These are phyloP conservation scores for Etheostoma nigrum DNA, from an alignment of 2,797 vertebrate genomes.

Conservation along the genomic window DNA sequence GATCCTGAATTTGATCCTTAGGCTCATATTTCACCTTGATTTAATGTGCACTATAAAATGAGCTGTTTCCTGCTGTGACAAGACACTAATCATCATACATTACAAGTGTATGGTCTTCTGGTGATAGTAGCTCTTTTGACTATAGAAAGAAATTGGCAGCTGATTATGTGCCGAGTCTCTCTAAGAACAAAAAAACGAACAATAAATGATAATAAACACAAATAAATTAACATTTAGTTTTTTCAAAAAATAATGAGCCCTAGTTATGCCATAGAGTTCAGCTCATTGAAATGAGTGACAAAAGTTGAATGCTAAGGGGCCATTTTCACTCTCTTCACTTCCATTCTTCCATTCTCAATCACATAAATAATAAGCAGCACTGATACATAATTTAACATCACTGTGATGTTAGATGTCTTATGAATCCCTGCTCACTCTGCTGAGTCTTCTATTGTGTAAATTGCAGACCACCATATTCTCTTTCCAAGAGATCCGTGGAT, in stretches of 20 bases:
- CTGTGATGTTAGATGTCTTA: neutral
- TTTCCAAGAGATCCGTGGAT: neutral
- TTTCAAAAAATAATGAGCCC: constrained; percentile 17
- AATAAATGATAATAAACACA: constrained; percentile 2
- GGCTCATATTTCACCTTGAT: neutral
- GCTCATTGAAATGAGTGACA: constrained; percentile 34
- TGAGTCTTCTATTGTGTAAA: constrained; percentile 1
- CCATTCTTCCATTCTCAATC: neutral
- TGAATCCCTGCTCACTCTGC: neutral
- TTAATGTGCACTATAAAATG: neutral
- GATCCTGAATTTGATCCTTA: neutral
- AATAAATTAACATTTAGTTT: constrained; percentile 10
- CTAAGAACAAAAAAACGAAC: neutral
- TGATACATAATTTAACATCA: neutral
- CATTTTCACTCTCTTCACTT: constrained; percentile 3
- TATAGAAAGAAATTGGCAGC: neutral
- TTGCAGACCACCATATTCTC: neutral
- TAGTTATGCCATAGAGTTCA: neutral
- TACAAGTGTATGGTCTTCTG: neutral
- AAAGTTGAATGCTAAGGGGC: neutral
- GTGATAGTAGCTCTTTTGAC: neutral
- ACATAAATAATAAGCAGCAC: neutral
- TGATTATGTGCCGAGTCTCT: neutral
- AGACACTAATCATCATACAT: neutral
- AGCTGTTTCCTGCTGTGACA: neutral